Evolutionary conservation across 2,797 vertebrate genomes (phyloP), one percentile per base, ranked within the genome.

Genomic region (Holocentrus rufus): DNA sequence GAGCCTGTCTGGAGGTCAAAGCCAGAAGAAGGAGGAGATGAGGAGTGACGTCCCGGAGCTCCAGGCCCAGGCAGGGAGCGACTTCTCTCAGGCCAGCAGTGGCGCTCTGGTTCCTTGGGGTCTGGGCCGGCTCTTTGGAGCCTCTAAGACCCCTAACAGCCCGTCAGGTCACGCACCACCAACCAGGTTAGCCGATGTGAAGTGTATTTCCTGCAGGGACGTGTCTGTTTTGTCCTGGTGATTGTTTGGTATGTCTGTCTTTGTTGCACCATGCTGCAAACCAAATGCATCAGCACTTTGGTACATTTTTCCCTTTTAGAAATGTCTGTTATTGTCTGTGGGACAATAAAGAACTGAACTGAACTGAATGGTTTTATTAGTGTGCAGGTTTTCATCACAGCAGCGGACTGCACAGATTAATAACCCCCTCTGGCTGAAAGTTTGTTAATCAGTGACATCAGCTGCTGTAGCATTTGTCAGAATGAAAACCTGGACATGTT

Each of bases 101-200:
- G 77, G 68, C 4, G 55, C 63, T 62, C 86, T 79, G 9, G 85
- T 87, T 54, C 87, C 90, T 10, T 92, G 86, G 91, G 76, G 65
- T 0, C 81, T 93, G 39, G 89, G 91, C 31, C 88, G 92, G 76
- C 90, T 95, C 27, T 95, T 95, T 71, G 93, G 87, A 56, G 83
- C 89, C 53, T 83, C 93, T 34, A 92, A 91, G 87, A 86, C 80
- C 52, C 84, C 74, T 13, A 88, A 0, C 60, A 82, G 49, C 64
- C 87, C 79, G 5, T 22, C 72, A 31, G 22, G 77, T 77, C 79
- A 73, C 74, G 76, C 76, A 11, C 83, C 82, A 42, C 85, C 84
- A 31, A 90, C 84, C 77, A 93, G 92, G 94, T 95, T 31, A 86
- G 88, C 49, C 3, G 1, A 17, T 39, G 54, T n/a, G 11, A n/a